These are phyloP conservation scores for Calephelis nemesis DNA, from an alignment of 1,140 invertebrate species.

Conservation along the genomic window DNA sequence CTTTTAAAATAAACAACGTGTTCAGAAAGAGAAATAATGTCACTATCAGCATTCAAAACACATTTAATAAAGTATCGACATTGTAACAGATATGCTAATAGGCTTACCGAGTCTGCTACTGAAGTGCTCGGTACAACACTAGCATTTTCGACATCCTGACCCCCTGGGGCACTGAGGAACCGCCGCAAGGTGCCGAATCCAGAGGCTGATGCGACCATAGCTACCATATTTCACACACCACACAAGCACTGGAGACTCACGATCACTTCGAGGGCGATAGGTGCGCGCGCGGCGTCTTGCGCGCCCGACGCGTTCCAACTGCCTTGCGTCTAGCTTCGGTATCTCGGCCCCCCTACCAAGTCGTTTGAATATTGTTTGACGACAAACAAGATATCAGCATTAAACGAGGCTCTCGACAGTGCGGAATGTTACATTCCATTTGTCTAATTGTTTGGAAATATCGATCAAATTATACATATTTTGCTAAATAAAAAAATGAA, in stretches of 20 bases:
- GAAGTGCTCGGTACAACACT: constrained; percentile 57
- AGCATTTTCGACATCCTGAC: constrained; percentile 46
- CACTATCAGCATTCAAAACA: constrained; percentile 40
- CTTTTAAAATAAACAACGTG: neutral
- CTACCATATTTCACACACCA: constrained; percentile 64
- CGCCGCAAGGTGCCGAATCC: constrained; percentile 72
- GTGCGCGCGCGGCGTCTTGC: constrained; percentile 58
- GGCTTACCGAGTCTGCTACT: constrained; percentile 71
- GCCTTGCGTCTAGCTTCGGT: constrained; percentile 33
- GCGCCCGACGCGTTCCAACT: constrained; percentile 61
- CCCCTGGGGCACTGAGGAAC: constrained; percentile 69
- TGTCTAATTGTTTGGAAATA: constrained; percentile 16
- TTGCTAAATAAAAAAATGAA: no score
- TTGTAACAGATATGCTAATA: constrained; percentile 26
- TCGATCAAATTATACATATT: neutral
- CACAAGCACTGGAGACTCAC: constrained; percentile 48
- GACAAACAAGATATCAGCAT: constrained; percentile 44
- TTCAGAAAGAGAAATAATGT: constrained; percentile 28
- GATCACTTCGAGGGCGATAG: constrained; percentile 49
- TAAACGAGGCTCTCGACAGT: constrained; percentile 28
- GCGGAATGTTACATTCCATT: constrained; percentile 18
- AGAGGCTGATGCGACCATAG: constrained; percentile 72
- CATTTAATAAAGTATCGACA: constrained; percentile 36
- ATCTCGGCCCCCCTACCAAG: constrained; percentile 53
- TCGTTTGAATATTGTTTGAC: constrained; percentile 39